Evolutionary conservation across 2,888 invertebrate genomes (phyloP), one percentile per base, ranked within the genome.

Genomic region (Cremastobaeus sp.): DNA sequence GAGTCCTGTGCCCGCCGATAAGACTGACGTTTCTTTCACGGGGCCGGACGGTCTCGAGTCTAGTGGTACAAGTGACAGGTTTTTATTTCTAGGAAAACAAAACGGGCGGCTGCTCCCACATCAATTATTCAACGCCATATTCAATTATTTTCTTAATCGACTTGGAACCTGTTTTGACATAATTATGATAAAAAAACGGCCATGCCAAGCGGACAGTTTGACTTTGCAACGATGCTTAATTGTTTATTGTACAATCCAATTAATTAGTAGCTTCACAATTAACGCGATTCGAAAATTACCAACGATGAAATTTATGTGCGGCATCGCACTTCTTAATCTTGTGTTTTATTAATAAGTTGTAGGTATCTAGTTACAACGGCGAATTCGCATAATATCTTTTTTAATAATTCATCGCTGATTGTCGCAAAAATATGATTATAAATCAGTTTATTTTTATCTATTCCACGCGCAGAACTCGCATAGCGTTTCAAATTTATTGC

Each of bases 91-190:
- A 20, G 50, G 68, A 68, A 68, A 57, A 57, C 41, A 59, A 59
- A 59, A 68, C 47, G 5, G 28, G 39, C 11, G 12, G 35, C 30
- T 59, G 57, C 68, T 68, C 68, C 43, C 68, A 68, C 55, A 68
- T 68, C 59, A 68, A 68, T 68, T 68, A 68, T 68, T 68, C 55
- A 70, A 50, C 50, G 69, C 50, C 41, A 54, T 35, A 70, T 68
- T 68, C 68, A 59, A 68, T 68, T 68, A 68, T 70, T 55, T 62
- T 54, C 54, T 60, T 70, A 70, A 70, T 70, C 69, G 69, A 11
- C 30, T 54, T 34, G 32, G 32, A 70, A 70, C 69, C 69, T 70
- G 69, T 70, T 70, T 55, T 62, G 69, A 70, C 60, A 70, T 62
- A 62, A 70, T 70, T 70, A 60, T 70, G 55, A 70, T 62, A 12